Base-by-base conservation (phyloP, 2,888 invertebrate species). In the Caenorhabditis auriculariae region DNA sequence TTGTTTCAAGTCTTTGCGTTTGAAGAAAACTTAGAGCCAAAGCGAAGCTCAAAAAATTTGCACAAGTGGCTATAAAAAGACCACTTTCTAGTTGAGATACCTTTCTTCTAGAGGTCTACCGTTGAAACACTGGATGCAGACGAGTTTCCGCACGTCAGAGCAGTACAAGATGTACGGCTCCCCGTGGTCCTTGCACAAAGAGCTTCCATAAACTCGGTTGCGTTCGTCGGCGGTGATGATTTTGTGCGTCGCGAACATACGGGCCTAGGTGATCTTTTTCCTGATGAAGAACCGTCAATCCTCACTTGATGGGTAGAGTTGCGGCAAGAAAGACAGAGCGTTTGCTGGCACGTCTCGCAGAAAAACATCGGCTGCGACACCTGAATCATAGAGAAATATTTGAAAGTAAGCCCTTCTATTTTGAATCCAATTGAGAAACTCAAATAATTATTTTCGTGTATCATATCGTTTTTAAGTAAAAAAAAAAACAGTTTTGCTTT, bases 331-430 rank as follows among this genome's bases (percentile, higher is more conserved):
- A 85, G 85, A 82, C 89, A 89, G 56, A 89, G 82, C 3, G 89
- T 88, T 85, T 89, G 89, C 57, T 88, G 87, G 81, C 89, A 89
- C 45, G 89, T 89, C 81, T 88, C 88, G 84, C 89, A 89, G 84
- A 88, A 89, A 82, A 86, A 89, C 89, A 89, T 89, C 55, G 88
- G 88, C 43, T 76, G 77, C 2, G 66, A 63, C 17, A 76, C 69
- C 82, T 82, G 67, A n/a, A 51, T 48, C 9, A 32, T 9, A 24
- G 23, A 4, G 4, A 75, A 66, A 37, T 9, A 28, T 27, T 28
- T n/a, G n/a, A n/a, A n/a, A n/a, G n/a, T n/a, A n/a, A n/a, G n/a
- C 24, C 23, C 21, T 7, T 23, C 23, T 44, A 35, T 15, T 12
- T 35, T 35, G 1, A 12, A 35, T 15, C 12, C n/a, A 35, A 35